Base-by-base conservation (phyloP, 2,888 invertebrate genomes). In the Pammene aurita region DNA sequence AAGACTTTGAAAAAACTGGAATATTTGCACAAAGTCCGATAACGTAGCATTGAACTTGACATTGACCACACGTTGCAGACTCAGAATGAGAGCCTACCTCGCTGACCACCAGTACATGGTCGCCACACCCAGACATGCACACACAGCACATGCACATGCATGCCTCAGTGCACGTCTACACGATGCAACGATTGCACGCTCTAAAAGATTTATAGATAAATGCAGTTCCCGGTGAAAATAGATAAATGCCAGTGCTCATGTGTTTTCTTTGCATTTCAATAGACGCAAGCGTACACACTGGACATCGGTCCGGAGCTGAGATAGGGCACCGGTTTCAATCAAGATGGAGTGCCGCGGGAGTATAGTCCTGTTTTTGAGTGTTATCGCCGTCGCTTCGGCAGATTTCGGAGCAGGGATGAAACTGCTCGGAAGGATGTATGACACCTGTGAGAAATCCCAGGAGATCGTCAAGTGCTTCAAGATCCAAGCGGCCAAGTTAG, bases 381-480 rank as follows among this genome's bases (percentile, higher is more conserved):
- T 85, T 72, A 58, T 77, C 71, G 83, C 86, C 35, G 72, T 82
- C 44, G 82, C 84, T 66, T 85, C 89, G 58, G 89, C 87, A 52
- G 90, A 91, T 77, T 84, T 92, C 70, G 87, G 85, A 73, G 85
- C 85, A 69, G 92, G 93, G 70, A 80, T 92, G 74, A 92, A 92
- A 81, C 84, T 94, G 58, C 78, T 94, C 54, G 87, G 92, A 75
- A 93, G 90, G 84, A 90, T 94, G 75, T 94, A 94, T 79, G 89
- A 93, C 74, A 94, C 94, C 80, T 96, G 96, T 82, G 93, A 94
- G 74, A 88, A 90, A 72, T 93, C 94, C 56, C 93, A 94, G 72
- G 94, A 96, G 78, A 89, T 95, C 63, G 85, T 95, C 74, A 95
- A 95, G 91, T 96, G 96, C 81, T 92, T 96, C 75, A 96, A 96